Evolutionary conservation across 2,888 invertebrate species (phyloP), one percentile per base, ranked within the genome.

Genomic region (Odontocerum albicorne): DNA sequence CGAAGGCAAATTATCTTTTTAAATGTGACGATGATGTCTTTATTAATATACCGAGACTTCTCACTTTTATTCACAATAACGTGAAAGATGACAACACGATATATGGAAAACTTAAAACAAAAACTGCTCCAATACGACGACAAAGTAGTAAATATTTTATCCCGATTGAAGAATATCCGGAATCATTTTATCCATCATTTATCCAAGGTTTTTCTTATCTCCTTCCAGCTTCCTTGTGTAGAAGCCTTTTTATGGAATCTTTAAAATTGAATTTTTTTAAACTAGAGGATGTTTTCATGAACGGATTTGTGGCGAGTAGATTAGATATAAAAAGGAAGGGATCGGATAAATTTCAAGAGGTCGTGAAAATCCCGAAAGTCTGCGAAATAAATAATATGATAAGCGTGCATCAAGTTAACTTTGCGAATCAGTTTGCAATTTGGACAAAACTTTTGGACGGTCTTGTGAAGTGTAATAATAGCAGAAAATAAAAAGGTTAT

Each of bases 1-100:
- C 6, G 6, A 27, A 8, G 6, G 27, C 27, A 27, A 27, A 27
- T 7, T 27, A 7, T 27, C 6, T 27, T 4, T 10, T 27, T 7
- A 27, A 27, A 66, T 0, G 62, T 67, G 1, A 67, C 27, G 27
- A 27, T 27, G 27, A 27, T 27, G 10, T 27, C 6, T 27, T 7
- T 27, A 27, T 27, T 7, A 27, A 27, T 10, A 27, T 27, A 8
- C 27, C 27, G 4, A 7, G 4, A 27, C 10, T 27, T 7, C 27
- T 27, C 4, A 27, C 4, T 4, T 27, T 27, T 27, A 27, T 27
- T 7, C 6, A 27, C 10, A 6, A 27, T 7, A 6, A 27, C 27
- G 27, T 10, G 27, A 27, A 7, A 27, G 6, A 27, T 7, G 10
- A 27, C 10, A 27, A 27, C 10, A 27, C 27, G 4, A 27, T 27